Conservation (phyloP, 2,797 vertebrate species). For the Chelonia mydas region DNA sequence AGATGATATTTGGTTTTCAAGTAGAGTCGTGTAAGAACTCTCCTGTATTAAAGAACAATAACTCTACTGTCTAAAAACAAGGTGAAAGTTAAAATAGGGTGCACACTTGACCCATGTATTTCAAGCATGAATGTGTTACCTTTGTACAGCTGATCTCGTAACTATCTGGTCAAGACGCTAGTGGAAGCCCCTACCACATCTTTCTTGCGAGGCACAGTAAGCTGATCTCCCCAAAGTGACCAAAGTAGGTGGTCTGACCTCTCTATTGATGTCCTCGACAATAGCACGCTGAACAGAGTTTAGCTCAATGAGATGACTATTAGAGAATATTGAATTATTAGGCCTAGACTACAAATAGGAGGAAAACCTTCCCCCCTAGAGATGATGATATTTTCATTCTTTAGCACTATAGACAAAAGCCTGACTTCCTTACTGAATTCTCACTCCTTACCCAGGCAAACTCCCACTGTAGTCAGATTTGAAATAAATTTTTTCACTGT, state of each 20-base stretch:
- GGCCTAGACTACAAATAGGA: background rate
- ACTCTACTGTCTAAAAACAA: background rate
- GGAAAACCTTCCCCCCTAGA: background rate
- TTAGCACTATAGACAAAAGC: background rate
- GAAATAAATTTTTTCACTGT: background rate
- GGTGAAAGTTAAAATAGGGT: background rate
- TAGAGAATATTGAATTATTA: background rate
- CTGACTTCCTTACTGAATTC: background rate
- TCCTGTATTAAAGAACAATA: background rate
- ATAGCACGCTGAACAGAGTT: background rate
- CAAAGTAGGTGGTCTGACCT: background rate
- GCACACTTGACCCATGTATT: background rate
- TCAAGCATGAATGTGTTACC: background rate
- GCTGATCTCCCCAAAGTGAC: background rate
- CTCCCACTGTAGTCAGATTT: background rate
- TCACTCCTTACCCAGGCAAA: background rate
- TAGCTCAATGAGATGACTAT: background rate
- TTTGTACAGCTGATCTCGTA: background rate
- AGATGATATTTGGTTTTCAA: conserved; percentile 30
- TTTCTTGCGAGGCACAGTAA: background rate
- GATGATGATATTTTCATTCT: background rate
- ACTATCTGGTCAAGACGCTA: background rate
- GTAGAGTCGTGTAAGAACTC: background rate
- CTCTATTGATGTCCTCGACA: background rate
- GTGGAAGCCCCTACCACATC: background rate